Conservation (phyloP, 23 tunicate species). For the Ascidia mentula region DNA sequence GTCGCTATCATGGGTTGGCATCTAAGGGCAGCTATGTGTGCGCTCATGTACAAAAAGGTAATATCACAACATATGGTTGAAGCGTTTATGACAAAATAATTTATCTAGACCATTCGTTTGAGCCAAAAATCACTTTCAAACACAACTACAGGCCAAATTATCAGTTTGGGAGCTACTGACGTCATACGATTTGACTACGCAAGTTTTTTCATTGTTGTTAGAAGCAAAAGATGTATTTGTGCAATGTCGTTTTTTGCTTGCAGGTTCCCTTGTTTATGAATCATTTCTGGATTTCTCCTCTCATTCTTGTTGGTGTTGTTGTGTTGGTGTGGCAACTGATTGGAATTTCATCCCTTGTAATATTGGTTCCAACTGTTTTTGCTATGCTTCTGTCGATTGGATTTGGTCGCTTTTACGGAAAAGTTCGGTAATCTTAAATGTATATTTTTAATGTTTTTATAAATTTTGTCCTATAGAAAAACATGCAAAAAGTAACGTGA, state of each 20-base stretch:
- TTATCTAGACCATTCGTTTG: conserved; percentile 60
- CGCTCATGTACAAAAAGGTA: conserved; percentile 88
- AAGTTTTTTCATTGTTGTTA: background rate
- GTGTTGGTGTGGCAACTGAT: conserved; percentile 36
- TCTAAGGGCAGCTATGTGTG: conserved; percentile 42
- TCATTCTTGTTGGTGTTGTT: conserved; percentile 24
- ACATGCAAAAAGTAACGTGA: too few species aligned
- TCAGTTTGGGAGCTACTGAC: conserved; percentile 86
- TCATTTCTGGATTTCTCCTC: conserved; percentile 56
- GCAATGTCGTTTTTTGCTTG: too few species aligned
- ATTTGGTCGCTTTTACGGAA: conserved; percentile 58
- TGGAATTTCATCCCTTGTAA: conserved; percentile 38
- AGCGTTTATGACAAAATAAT: too few species aligned
- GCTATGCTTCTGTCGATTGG: conserved; percentile 42
- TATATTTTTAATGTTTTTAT: background rate
- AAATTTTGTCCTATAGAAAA: too few species aligned
- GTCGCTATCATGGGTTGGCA: conserved; percentile 57
- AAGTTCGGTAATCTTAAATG: conserved; percentile 29
- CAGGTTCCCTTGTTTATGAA: conserved; percentile 38
- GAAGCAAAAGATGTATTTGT: too few species aligned
- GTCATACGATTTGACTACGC: conserved; percentile 76
- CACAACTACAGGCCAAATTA: conserved; percentile 77
- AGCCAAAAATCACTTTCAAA: conserved; percentile 49
- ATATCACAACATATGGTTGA: too few species aligned
- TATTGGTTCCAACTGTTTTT: conserved; percentile 21